These are phyloP conservation scores for Entelurus aequoreus DNA, from an alignment of 2,113 vertebrate genomes.

Conservation along the genomic window DNA sequence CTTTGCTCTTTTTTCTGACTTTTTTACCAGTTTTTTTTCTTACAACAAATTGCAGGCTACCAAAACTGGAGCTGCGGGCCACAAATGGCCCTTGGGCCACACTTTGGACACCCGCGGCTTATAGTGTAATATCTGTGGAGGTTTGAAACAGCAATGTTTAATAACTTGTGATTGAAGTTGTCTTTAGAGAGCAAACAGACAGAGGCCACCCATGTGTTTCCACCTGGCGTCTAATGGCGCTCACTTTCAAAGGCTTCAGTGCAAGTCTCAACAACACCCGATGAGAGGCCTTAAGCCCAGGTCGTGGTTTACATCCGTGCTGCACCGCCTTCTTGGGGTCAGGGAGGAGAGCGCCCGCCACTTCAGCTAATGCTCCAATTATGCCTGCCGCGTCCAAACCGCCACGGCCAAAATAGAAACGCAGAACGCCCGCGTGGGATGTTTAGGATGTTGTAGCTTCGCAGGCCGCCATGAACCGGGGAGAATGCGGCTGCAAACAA, in stretches of 20 bases:
- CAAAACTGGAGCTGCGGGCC: no score
- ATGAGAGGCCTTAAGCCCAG: conserved; percentile 34
- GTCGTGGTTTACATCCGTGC: conserved; percentile 48
- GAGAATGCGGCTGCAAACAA: no score
- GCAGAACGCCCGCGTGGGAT: conserved; percentile 9
- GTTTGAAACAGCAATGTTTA: no score
- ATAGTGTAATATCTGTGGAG: no score
- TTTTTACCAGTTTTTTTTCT: no score
- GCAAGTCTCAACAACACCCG: conserved; percentile 39
- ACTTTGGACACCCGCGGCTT: no score
- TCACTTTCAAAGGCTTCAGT: conserved; percentile 48
- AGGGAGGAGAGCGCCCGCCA: conserved; percentile 28
- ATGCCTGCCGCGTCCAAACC: background rate
- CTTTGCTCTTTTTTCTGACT: no score
- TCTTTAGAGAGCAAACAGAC: background rate
- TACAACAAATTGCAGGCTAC: no score
- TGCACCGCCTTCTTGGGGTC: conserved; percentile 32
- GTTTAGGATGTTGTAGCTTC: conserved; percentile 16
- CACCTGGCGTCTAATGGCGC: conserved; percentile 31
- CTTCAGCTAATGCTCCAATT: conserved; percentile 10
- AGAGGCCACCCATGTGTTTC: conserved; percentile 5
- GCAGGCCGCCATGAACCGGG: conserved; percentile 14
- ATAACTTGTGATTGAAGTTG: background rate
- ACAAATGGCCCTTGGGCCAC: no score
- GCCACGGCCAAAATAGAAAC: conserved; percentile 14